A percentile compares a stretch with the other conserved stretches of the same genome.
Conservation (phyloP, 2,888 invertebrate genomes). For the Drosophila melanosoma region DNA sequence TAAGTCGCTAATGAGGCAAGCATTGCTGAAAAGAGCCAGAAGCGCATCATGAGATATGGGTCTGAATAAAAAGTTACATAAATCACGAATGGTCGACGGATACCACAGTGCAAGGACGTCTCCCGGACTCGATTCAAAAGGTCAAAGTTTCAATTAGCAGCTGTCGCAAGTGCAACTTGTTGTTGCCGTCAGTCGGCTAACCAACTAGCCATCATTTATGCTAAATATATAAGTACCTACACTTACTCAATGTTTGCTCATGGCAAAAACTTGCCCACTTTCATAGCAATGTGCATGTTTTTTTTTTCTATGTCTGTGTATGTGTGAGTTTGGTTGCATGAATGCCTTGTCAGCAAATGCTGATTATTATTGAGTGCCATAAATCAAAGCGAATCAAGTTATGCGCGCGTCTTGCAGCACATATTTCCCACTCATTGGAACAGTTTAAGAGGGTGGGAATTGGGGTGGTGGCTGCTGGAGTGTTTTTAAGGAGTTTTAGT, state of each 20-base stretch:
- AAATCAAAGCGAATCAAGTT: constrained; percentile 76
- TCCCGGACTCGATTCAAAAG: constrained; percentile 21
- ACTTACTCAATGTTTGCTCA: constrained; percentile 47
- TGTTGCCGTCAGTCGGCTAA: constrained; percentile 39
- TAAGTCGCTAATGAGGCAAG: constrained; percentile 74
- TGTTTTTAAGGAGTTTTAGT: no score
- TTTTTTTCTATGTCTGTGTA: not conserved
- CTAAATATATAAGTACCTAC: constrained; percentile 6
- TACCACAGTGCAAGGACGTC: constrained; percentile 44
- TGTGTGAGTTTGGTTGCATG: constrained; percentile 10
- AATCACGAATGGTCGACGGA: constrained; percentile 29
- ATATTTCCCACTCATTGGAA: constrained; percentile 39
- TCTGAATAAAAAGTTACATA: constrained; percentile 46
- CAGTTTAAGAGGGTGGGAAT: not conserved
- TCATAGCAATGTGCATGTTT: not conserved
- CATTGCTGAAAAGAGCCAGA: constrained; percentile 60
- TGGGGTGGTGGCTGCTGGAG: not conserved
- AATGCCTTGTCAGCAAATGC: constrained; percentile 50
- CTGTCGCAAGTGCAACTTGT: constrained; percentile 72
- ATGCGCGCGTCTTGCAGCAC: constrained; percentile 68
- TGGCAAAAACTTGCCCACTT: constrained; percentile 8
- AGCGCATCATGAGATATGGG: constrained; percentile 45
- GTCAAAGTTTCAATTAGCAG: constrained; percentile 44
- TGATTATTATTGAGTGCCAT: constrained; percentile 80
- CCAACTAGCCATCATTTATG: constrained; percentile 22